Evolutionary conservation across 2,888 invertebrate species (phyloP).

Genomic region (Theodoxus fluviatilis): DNA sequence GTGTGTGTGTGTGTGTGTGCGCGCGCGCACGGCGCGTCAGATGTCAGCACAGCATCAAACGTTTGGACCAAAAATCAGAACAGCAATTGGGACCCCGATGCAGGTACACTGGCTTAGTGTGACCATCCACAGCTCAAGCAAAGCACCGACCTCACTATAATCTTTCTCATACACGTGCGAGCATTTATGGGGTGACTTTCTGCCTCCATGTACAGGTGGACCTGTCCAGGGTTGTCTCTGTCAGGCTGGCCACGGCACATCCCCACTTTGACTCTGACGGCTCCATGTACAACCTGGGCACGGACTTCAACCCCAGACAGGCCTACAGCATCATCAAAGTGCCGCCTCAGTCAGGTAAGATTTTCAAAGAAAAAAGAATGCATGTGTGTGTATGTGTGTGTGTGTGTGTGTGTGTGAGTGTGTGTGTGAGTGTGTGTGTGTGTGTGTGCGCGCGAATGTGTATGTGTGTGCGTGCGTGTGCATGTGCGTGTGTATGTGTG

Average conservation of each 20-base stretch:
- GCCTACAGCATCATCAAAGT: constrained; percentile 32
- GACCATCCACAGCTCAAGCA: too few species aligned
- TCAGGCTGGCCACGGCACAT: constrained; percentile 87
- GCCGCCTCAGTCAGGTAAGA: constrained; percentile 29
- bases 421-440: neutral
- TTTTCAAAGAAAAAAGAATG: too few species aligned
- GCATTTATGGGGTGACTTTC: neutral
- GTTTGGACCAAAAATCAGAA: too few species aligned
- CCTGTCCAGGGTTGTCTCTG: too few species aligned
- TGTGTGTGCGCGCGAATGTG: too few species aligned
- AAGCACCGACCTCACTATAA: too few species aligned
- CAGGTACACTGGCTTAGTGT: too few species aligned
- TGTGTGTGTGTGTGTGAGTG: neutral
- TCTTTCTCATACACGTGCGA: too few species aligned
- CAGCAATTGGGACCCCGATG: too few species aligned
- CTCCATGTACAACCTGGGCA: constrained; percentile 81
- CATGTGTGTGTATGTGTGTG: neutral
- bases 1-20: neutral
- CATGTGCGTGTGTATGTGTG: neutral
- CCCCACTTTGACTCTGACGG: constrained; percentile 82
- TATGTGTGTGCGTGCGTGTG: too few species aligned
- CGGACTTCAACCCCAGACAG: constrained; percentile 59
- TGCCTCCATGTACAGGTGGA: too few species aligned
- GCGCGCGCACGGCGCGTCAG: neutral
- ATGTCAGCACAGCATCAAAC: too few species aligned